These are phyloP conservation scores for Phymastichus coffea DNA, from an alignment of 1,140 invertebrate genomes.

Conservation along the genomic window DNA sequence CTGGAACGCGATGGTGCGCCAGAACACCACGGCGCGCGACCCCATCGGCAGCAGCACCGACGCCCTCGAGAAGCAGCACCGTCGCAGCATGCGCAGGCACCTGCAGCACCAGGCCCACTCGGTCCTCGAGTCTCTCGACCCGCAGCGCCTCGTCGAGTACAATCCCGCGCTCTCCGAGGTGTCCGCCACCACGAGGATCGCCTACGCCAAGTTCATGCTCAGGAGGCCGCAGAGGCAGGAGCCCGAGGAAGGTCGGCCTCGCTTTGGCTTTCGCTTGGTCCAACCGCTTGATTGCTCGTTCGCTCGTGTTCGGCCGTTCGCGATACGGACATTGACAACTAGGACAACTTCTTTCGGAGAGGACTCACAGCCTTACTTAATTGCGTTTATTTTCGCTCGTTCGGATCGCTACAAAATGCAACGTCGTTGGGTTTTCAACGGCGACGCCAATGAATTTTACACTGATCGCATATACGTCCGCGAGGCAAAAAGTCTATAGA, in stretches of 20 bases:
- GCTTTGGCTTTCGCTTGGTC: not conserved
- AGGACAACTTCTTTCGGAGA: too few species aligned
- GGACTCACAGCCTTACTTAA: too few species aligned
- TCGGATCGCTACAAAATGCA: too few species aligned
- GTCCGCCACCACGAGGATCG: slow-evolving; percentile 72
- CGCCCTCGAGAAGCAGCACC: slow-evolving; percentile 61
- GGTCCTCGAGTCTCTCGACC: slow-evolving; percentile 63
- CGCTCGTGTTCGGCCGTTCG: too few species aligned
- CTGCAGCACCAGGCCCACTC: slow-evolving; percentile 64
- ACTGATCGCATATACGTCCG: too few species aligned
- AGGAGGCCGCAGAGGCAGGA: slow-evolving; percentile 51
- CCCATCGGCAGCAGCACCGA: slow-evolving; percentile 77
- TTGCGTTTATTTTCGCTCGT: too few species aligned
- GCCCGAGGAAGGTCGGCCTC: not conserved
- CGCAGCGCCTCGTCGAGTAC: slow-evolving; percentile 71
- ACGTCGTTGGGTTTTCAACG: too few species aligned
- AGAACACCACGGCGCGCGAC: slow-evolving; percentile 67
- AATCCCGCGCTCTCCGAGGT: slow-evolving; percentile 77
- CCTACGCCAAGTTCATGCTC: slow-evolving; percentile 84
- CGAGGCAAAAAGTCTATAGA: too few species aligned
- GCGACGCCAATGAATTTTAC: too few species aligned
- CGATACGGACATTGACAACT: too few species aligned
- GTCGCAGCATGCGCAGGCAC: slow-evolving; percentile 69
- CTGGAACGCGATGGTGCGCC: slow-evolving; percentile 80
- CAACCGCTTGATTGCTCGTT: too few species aligned